Conservation (phyloP, 2,113 vertebrate species). For the Pycnonotus jocosus region DNA sequence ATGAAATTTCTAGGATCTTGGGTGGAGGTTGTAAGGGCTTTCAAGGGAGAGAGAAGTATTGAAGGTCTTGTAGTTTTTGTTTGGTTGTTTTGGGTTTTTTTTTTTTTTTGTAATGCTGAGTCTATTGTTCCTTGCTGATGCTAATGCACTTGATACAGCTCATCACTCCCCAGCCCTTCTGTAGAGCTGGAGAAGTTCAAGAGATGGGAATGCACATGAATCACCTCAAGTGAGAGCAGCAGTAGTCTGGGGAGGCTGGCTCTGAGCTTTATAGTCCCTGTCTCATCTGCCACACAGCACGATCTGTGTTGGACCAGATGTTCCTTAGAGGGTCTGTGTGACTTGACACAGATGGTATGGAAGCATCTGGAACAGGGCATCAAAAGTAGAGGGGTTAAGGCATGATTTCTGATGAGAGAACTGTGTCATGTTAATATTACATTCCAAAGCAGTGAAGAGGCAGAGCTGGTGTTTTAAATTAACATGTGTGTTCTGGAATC, state of each 20-base stretch:
- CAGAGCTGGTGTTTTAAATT: conserved; percentile 40
- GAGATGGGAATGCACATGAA: not conserved
- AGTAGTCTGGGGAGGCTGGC: not conserved
- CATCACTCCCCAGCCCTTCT: not conserved
- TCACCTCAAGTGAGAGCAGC: not conserved
- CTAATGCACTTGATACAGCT: not conserved
- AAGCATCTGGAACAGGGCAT: not conserved
- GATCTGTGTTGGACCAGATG: not conserved
- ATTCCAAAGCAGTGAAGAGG: conserved; percentile 42
- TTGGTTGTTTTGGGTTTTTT: not conserved
- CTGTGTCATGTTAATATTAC: conserved; percentile 1
- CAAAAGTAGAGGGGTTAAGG: conserved; percentile 29
- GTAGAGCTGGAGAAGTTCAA: not conserved
- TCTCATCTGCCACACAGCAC: not conserved
- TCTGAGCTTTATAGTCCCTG: not conserved
- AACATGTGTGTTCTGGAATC: conserved; percentile 7
- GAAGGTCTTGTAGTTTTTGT: not conserved
- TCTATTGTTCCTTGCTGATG: not conserved
- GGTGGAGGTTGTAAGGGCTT: not conserved
- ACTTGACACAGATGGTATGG: conserved; percentile 19
- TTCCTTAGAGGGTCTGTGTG: not conserved
- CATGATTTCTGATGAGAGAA: conserved; percentile 1
- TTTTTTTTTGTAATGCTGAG: not conserved
- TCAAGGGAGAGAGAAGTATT: not conserved
- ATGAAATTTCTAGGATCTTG: not conserved